Conservation (phyloP, 2,797 vertebrate species). For the Poeciliopsis turneri region DNA sequence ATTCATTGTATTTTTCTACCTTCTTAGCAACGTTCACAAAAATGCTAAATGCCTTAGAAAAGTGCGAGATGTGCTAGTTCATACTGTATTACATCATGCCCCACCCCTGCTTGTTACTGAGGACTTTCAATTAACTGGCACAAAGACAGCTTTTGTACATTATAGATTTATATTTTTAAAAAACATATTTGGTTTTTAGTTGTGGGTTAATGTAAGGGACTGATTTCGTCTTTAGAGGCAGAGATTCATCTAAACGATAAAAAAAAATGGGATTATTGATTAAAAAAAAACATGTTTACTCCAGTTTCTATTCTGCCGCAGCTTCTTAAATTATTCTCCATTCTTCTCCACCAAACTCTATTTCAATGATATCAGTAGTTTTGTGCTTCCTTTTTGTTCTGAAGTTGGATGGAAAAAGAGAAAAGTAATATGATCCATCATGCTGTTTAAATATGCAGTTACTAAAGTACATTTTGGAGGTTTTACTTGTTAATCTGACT, state of each 20-base stretch:
- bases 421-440: conserved; percentile 20
- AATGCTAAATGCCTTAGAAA: background rate
- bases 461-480: conserved; percentile 21
- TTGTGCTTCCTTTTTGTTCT: background rate
- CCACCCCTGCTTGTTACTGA: background rate
- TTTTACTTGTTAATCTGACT: conserved; percentile 23
- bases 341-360: background rate
- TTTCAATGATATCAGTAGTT: background rate
- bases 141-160: background rate
- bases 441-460: conserved; percentile 16
- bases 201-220: background rate
- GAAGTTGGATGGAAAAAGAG: conserved; percentile 15
- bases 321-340: background rate
- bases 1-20: background rate
- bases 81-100: background rate
- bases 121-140: background rate
- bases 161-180: background rate
- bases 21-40: background rate
- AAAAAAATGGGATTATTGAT: background rate
- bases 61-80: background rate
- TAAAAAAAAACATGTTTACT: background rate
- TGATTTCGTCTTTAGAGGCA: background rate
- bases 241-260: background rate
- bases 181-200: background rate
- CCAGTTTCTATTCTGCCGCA: background rate